Evolutionary conservation across 2,888 invertebrate species (phyloP), one percentile per base, ranked within the genome.

Genomic region (Pammene fasciana): DNA sequence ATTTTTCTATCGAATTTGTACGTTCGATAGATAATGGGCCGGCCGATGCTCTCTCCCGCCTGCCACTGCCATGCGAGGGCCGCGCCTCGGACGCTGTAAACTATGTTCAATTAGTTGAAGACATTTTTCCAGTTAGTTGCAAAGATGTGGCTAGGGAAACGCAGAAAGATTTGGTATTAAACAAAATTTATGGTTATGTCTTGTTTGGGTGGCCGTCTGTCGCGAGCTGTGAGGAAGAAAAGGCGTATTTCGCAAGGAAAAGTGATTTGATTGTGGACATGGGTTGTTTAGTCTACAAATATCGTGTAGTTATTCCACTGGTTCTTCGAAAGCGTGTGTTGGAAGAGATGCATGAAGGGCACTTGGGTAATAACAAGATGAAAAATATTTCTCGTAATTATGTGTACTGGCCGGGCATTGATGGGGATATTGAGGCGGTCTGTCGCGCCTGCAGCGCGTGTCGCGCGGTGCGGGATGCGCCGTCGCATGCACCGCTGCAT

Each of bases 41-140:
- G n/a, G 76, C 76, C 4, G 76, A 78, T 45, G 73, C 73, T 3
- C 59, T 75, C 16, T 76, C 75, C 5, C 68, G 76, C 5, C 52
- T 75, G 6, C 75, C 74, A 5, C 14, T 74, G n/a, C 52, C 50
- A 18, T 6, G 18, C 38, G 50, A 52, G 50, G 48, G 41, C 18
- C 50, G 38, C 38, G 11, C 48, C 1, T 48, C 62, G 41, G 62
- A 62, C 0, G 16, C 50, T 0, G n/a, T 52, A 8, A 43, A n/a
- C 10, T 64, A 64, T 54, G 10, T 54, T 5, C 18, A 64, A 43
- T 52, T 64, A 11, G 45, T 74, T 10, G 56, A 73, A n/a, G 68
- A 71, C 5, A 55, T 46, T 55, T 68, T 72, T 34, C 71, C 72
- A 7, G 41, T 72, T 4, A 67, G 55, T 52, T 73, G 68, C 64